Base-by-base conservation (phyloP, 2,888 invertebrate genomes). In the Kuschelorhynchus macadamiae region DNA sequence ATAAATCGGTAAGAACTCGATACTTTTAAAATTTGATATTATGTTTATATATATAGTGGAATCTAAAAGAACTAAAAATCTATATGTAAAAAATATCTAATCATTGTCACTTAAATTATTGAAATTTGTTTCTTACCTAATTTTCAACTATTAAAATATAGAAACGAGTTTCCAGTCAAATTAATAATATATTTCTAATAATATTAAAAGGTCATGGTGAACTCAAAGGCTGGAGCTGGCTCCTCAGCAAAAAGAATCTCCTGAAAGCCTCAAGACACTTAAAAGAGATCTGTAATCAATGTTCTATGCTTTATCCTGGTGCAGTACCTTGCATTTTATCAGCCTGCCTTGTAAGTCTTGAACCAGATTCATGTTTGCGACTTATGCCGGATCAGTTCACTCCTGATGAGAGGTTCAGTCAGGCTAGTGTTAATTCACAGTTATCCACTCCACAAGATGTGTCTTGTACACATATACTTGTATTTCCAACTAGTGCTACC, bases 401-500 rank as follows among this genome's bases (percentile, higher is more conserved):
- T 50, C 96, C 96, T n/a, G 96, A 96, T 83, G 96, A 96, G 84
- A 87, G 96, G 16, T 80, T 80, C 92, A 94, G 84, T 66, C 94
- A 94, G 82, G 91, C 92, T 74, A 92, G 93, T 67, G 93, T 94
- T 80, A 94, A 95, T 83, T 93, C 93, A 79, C 93, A 94, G 74
- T 87, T 98, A 78, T 94, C 95, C 76, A 98, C 98, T 67, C 98
- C 98, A 4, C 91, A 96, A 72, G 98, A 99, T 85, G 95, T 97
- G 71, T 94, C 96, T 63, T 95, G 95, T 82, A 98, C 98, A 67
- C 99, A 99, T 83, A 98, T 99, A 75, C 89, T 99, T 76, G 98
- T 98, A 75, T 98, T 99, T 86, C 98, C 98, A 52, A 98, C 97
- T 39, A 97, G 95, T 68, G 96, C 97, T 42, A 95, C 95, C 63